Base-by-base conservation (phyloP, 1,140 invertebrate species). In the Lepidurus arcticus region DNA sequence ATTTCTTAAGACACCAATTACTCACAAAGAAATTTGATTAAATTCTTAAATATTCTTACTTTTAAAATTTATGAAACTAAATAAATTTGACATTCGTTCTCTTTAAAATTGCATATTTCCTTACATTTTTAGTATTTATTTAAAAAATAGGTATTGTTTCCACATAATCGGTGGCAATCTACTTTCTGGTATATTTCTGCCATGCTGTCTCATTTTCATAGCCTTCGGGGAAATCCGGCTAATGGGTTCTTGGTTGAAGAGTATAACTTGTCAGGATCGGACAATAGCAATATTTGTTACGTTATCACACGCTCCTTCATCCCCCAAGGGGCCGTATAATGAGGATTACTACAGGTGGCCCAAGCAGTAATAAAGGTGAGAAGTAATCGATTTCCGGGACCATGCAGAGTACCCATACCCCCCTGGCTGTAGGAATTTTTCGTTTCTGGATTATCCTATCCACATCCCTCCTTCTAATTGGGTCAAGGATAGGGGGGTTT, bases 301-400 rank as follows among this genome's bases (percentile, higher is more conserved):
- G 53, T 16, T 65, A n/a, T 65, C 53, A 65, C 53, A 65, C 53
- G 53, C 53, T 21, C 53, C 53, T 16, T 9, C 8, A 13, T n/a
- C 9, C 21, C 53, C 53, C 53, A n/a, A 11, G 21, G 34, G 53
- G n/a, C 13, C 13, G 53, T 65, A 65, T 65, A n/a, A 65, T 16
- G 21, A 13, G 21, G 16, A 65, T 65, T 65, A 65, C 53, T 65
- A 21, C 13, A 65, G 53, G 21, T 21, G 53, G 53, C 53, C 53
- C 53, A 65, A 65, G n/a, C 4, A 65, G 53, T 65, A 16, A 65
- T 65, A 65, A 65, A 65, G 53, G 53, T 65, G 53, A 65, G 9
- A 65, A 65, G n/a, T 65, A 65, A 65, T 65, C 53, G 53, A 65
- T 65, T 16, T 21, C 53, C 53, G 53, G 53, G 0, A 65, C 53